A percentile compares a stretch with the other conserved stretches of the same genome.
These are phyloP conservation scores for Drosophila atripex DNA, from an alignment of 2,888 invertebrate genomes.

Conservation along the genomic window DNA sequence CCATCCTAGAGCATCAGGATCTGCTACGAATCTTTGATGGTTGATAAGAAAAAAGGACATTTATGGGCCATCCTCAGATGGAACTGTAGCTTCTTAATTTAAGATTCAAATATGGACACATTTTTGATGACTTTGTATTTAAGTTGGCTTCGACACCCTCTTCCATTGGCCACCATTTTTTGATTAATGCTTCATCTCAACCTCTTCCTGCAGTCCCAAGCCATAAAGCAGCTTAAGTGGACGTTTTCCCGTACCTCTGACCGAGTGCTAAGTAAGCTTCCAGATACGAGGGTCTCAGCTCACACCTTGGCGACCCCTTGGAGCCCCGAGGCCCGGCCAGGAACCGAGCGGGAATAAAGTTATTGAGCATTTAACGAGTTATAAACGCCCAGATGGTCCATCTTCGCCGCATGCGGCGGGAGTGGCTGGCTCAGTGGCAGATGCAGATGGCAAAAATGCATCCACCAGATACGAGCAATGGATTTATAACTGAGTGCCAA, in stretches of 20 bases:
- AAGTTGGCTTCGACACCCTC: background rate
- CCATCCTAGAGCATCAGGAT: constrained; percentile 7
- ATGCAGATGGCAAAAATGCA: constrained; percentile 42
- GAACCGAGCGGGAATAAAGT: constrained; percentile 49
- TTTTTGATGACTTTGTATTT: background rate
- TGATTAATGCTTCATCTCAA: background rate
- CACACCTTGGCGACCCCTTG: constrained; percentile 39
- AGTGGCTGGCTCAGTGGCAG: constrained; percentile 16
- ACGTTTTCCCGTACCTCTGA: constrained; percentile 19
- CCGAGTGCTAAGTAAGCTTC: constrained; percentile 40
- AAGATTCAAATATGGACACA: background rate
- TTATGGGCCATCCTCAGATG: too few relatives aligned
- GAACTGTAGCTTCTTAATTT: background rate
- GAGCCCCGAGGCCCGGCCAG: constrained; percentile 16
- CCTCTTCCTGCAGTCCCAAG: background rate
- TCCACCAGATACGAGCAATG: constrained; percentile 60
- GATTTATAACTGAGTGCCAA: constrained; percentile 70
- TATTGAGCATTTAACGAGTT: constrained; percentile 74
- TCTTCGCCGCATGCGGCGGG: constrained; percentile 31
- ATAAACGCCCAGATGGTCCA: constrained; percentile 57
- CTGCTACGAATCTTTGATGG: background rate
- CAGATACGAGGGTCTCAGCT: constrained; percentile 33
- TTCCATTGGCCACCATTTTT: background rate
- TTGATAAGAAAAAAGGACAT: background rate
- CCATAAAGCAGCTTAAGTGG: constrained; percentile 19